Evolutionary conservation across 2,888 invertebrate species (phyloP).

Genomic region (Drosophila acutilabella): DNA sequence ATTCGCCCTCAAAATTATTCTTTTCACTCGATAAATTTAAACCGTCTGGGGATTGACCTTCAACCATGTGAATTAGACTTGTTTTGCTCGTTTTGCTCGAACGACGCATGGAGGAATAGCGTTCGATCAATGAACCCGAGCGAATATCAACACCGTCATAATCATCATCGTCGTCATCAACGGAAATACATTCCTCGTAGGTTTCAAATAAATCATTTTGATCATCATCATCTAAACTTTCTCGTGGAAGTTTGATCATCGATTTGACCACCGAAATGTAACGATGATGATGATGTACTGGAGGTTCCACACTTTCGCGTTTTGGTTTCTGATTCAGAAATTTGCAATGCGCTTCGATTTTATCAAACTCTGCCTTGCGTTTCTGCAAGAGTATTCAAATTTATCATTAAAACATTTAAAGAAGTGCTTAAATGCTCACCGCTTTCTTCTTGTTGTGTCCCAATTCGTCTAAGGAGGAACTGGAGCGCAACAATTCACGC

Average conservation of each 20-base stretch:
- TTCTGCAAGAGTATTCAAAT: slow-evolving; percentile 23
- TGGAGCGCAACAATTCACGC: slow-evolving; percentile 45
- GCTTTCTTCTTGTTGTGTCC: slow-evolving; percentile 30
- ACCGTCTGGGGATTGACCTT: no score
- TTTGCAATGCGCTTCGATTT: slow-evolving; percentile 32
- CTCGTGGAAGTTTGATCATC: fast-evolving
- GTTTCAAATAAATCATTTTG: slow-evolving; percentile 32
- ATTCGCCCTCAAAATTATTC: not conserved
- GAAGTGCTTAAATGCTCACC: not conserved
- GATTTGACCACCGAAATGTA: not conserved
- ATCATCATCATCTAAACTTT: not conserved
- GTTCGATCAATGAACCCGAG: no score
- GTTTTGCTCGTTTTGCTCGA: not conserved
- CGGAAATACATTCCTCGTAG: not conserved
- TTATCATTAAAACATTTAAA: no score
- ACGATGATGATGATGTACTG: not conserved
- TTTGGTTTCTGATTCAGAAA: slow-evolving; percentile 2
- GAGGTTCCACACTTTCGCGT: not conserved
- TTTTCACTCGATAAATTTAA: not conserved
- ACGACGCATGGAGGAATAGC: not conserved
- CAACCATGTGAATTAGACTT: not conserved
- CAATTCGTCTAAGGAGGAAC: slow-evolving; percentile 37
- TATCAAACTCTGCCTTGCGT: slow-evolving; percentile 43
- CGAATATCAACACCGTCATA: no score
- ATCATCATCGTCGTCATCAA: not conserved